Evolutionary conservation across 2,113 vertebrate species (phyloP).

Genomic region (Platichthys flesus): DNA sequence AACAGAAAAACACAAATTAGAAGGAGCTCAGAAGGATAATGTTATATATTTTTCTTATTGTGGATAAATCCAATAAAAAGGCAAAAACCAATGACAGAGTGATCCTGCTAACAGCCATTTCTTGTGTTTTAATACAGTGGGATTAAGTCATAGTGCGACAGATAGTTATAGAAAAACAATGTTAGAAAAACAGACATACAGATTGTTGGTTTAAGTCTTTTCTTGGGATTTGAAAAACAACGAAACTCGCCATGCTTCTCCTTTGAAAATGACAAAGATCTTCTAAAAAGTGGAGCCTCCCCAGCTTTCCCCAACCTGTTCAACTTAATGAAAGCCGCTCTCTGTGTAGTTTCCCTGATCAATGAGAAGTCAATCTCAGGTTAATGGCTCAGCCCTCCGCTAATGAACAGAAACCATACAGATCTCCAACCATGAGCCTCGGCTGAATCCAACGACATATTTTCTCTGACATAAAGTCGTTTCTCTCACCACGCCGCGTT

Average conservation of each 20-base stretch:
- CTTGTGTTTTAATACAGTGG: background rate
- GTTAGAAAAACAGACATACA: background rate
- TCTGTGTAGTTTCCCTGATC: conserved; percentile 70
- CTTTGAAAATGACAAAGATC: too few relatives aligned
- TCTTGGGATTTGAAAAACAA: too few relatives aligned
- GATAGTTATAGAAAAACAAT: too few relatives aligned
- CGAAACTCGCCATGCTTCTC: too few relatives aligned
- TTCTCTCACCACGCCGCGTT: conserved; percentile 40
- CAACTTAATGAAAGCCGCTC: conserved; percentile 62
- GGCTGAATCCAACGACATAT: conserved; percentile 74
- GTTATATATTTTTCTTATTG: background rate
- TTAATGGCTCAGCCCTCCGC: conserved; percentile 74
- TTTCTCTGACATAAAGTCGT: conserved; percentile 79
- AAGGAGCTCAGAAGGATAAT: background rate
- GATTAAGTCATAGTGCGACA: too few relatives aligned
- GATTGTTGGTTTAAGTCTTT: background rate
- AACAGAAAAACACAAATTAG: background rate
- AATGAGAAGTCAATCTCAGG: conserved; percentile 78
- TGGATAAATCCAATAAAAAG: background rate
- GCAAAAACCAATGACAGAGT: background rate
- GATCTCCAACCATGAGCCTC: conserved; percentile 61
- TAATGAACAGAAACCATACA: conserved; percentile 72
- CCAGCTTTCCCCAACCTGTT: conserved; percentile 35
- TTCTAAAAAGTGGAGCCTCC: conserved; percentile 23
- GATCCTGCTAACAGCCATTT: background rate